Base-by-base conservation (phyloP, 2,888 invertebrate species). In the Electrophaes corylata region DNA sequence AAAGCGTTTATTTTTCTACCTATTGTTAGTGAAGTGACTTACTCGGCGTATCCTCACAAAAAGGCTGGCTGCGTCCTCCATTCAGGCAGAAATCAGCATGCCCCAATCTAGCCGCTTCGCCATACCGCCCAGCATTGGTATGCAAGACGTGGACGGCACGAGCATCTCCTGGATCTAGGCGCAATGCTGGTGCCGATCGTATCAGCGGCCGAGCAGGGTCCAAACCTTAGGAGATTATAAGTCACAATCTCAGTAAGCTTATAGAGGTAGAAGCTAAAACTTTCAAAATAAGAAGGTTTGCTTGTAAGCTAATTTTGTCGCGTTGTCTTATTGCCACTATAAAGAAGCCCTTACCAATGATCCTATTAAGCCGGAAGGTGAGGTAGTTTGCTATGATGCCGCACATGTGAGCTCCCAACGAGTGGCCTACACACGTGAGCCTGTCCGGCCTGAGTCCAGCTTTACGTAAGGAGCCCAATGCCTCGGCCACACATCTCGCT, bases 61-160 rank as follows among this genome's bases (percentile, higher is more conserved):
- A 96, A 0, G 96, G 96, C 77, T 96, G 96, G 56, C 94, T 90
- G 56, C 93, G 84, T n/a, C 96, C 96, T 0, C 96, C 96, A 75
- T 96, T 96, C 35, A 96, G 93, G 73, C 96, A 96, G 84, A 96
- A 95, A 85, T 96, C 96, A 0, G 96, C 95, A 76, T 96, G 95
- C 0, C 96, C 96, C 3, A 95, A 92, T 3, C 94, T 88, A 4
- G 95, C 95, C 1, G 93, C 93, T 78, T 96, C 96, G 0, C 96
- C 96, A 80, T 96, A 96, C 60, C 94, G 94, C 0, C 96, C 96
- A 0, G 96, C 96, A 78, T 96, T 96, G 0, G 96, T 96, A 76
- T 96, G 96, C 19, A 96, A 91, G 16, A 96, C 95, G 79, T 96
- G 95, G 2, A 96, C 96, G 0, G 95, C 95, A 56, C 94, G 93